Conservation (phyloP, 2,797 vertebrate genomes). For the Melanogrammus aeglefinus region DNA sequence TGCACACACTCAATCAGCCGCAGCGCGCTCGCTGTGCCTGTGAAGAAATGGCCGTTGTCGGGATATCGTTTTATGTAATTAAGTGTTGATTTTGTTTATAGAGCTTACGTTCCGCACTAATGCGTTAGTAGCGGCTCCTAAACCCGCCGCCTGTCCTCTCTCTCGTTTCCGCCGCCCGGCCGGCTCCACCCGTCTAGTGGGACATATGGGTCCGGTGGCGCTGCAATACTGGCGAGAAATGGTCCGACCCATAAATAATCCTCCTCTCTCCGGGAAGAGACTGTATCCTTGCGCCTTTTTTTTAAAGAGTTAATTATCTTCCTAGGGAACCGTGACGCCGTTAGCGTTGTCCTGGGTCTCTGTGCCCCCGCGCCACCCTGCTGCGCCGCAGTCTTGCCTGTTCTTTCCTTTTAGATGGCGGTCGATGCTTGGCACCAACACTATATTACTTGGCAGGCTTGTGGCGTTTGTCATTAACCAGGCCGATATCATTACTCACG, state of each 20-base stretch:
- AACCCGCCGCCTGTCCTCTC: conserved; percentile 77
- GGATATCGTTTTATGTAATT: not conserved
- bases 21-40: not conserved
- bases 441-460: conserved; percentile 10
- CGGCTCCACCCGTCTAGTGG: conserved; percentile 82
- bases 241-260: conserved; percentile 99
- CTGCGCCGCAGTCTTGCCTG: conserved; percentile 15
- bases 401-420: conserved; percentile 2
- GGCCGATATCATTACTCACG: conserved; percentile 15
- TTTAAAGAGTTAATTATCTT: conserved; percentile 18
- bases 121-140: conserved; percentile 66
- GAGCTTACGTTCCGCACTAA: conserved; percentile 7
- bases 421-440: conserved; percentile 7
- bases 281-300: conserved; percentile 94
- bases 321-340: conserved; percentile 7
- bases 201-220: conserved; percentile 99
- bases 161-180: conserved; percentile 67
- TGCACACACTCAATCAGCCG: not conserved
- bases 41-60: not conserved
- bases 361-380: conserved; percentile 8
- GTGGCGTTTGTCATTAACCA: conserved; percentile 10
- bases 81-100: not conserved
- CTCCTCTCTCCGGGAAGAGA: conserved; percentile 99
- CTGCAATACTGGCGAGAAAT: conserved; percentile 99
- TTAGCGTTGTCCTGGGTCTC: conserved; percentile 13